These are phyloP conservation scores for Epizoanthus rinbou DNA, from an alignment of 92 coral and sea anemone species.

Conservation along the genomic window DNA sequence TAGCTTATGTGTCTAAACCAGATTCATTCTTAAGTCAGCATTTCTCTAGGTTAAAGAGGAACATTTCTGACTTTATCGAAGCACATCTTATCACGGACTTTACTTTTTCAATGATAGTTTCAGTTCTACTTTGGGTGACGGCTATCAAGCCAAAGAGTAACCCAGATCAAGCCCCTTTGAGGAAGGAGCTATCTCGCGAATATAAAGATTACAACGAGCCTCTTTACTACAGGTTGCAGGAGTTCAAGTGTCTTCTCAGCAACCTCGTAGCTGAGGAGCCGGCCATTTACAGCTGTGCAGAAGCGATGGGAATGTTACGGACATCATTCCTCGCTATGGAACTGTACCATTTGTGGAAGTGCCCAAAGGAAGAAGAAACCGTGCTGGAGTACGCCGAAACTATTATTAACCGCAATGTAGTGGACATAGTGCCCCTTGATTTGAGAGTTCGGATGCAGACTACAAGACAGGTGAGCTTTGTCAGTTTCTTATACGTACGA, in stretches of 20 bases:
- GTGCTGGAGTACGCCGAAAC: not conserved
- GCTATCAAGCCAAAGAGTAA: not conserved
- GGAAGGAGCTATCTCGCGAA: slow-evolving; percentile 2
- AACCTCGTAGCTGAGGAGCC: not conserved
- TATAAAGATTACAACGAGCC: slow-evolving; percentile 2
- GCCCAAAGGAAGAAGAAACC: not conserved
- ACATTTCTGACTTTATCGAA: not conserved
- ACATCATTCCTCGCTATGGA: not conserved
- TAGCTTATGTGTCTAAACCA: not conserved
- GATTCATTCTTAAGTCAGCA: not conserved
- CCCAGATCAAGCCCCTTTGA: not conserved
- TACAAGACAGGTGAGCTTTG: not conserved
- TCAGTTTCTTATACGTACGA: too few relatives aligned
- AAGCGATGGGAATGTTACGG: not conserved
- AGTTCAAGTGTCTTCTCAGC: not conserved
- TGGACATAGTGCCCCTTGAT: not conserved
- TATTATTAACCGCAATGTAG: not conserved
- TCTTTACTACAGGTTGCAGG: not conserved
- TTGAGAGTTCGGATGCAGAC: not conserved
- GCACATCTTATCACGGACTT: not conserved
- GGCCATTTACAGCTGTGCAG: not conserved
- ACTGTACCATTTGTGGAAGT: not conserved
- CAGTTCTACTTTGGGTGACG: not conserved
- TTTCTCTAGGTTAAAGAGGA: not conserved
- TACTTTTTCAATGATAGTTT: not conserved